These are phyloP conservation scores for Chelmon rostratus DNA, from an alignment of 2,797 vertebrate species.

Conservation along the genomic window DNA sequence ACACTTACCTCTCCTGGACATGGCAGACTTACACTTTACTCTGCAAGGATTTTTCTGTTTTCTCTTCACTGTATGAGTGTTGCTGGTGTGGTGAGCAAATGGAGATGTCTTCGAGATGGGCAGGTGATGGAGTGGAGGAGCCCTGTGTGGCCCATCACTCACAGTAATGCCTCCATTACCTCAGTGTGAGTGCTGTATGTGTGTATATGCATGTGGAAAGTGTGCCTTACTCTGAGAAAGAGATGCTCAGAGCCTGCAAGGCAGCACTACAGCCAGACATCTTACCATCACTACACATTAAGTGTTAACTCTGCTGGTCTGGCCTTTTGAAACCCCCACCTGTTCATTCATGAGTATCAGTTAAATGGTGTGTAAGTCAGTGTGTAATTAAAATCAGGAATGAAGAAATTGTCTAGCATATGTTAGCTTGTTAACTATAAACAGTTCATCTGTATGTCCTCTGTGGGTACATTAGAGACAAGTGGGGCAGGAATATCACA, in stretches of 20 bases:
- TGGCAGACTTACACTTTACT: conserved; percentile 7
- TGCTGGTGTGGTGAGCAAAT: conserved; percentile 75
- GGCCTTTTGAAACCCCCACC: not conserved
- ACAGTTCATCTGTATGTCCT: not conserved
- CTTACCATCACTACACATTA: conserved; percentile 13
- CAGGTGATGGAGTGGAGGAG: conserved; percentile 75
- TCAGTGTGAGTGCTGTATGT: conserved; percentile 53
- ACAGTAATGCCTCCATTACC: conserved; percentile 78
- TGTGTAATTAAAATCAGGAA: not conserved
- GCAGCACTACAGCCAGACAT: conserved; percentile 6
- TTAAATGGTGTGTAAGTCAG: conserved; percentile 1
- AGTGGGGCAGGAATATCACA: too few relatives aligned
- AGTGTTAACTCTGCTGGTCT: not conserved
- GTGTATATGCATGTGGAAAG: conserved; percentile 37
- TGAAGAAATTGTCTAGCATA: not conserved
- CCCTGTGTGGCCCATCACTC: conserved; percentile 73
- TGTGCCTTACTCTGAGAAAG: conserved; percentile 61
- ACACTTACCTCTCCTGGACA: conserved; percentile 7
- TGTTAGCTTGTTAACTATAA: not conserved
- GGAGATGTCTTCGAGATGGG: conserved; percentile 71
- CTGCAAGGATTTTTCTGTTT: conserved; percentile 37
- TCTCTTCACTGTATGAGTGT: conserved; percentile 29
- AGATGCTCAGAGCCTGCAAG: conserved; percentile 39
- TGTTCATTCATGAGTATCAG: not conserved
- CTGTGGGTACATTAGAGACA: not conserved